Percentiles rank a stretch among this genome's conserved stretches.
phyloP scores from a whole-genome alignment of 2,797 vertebrate genomes.

The Sebastes goodei region DNA sequence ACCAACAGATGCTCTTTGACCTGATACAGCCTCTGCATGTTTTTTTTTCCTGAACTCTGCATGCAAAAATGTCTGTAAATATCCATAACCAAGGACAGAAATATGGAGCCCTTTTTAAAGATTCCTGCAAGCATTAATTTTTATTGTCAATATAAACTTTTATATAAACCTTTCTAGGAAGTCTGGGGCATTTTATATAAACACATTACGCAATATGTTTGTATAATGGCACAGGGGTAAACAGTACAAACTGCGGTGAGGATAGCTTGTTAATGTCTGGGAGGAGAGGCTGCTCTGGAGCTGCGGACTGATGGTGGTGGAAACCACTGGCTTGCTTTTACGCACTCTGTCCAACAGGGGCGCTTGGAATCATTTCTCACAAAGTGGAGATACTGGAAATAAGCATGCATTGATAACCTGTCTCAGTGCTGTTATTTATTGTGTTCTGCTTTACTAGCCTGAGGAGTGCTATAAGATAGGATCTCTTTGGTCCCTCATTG shows the following conservation, averaged over 20 bases:
- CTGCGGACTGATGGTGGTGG: conserved; percentile 36
- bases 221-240: conserved; percentile 66
- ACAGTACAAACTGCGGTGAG: conserved; percentile 73
- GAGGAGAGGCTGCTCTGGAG: conserved; percentile 57
- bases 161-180: conserved; percentile 57
- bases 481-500: background rate
- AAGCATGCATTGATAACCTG: background rate
- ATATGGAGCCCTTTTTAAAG: conserved; percentile 46
- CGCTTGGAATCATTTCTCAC: conserved; percentile 29
- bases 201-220: conserved; percentile 78
- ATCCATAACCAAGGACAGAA: conserved; percentile 1
- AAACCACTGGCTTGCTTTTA: conserved; percentile 43
- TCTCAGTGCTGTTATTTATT: background rate
- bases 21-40: background rate
- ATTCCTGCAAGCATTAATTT: conserved; percentile 58
- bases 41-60: background rate
- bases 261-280: conserved; percentile 71
- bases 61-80: conserved; percentile 18
- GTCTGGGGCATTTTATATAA: conserved; percentile 62
- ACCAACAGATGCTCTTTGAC: conserved; percentile 31
- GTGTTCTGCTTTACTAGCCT: background rate
- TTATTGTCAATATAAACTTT: conserved; percentile 72
- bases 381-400: conserved; percentile 4
- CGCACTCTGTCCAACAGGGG: conserved; percentile 50
- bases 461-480: background rate